Evolutionary conservation across 2,888 invertebrate genomes (phyloP).

Genomic region (Vanessa cardui): DNA sequence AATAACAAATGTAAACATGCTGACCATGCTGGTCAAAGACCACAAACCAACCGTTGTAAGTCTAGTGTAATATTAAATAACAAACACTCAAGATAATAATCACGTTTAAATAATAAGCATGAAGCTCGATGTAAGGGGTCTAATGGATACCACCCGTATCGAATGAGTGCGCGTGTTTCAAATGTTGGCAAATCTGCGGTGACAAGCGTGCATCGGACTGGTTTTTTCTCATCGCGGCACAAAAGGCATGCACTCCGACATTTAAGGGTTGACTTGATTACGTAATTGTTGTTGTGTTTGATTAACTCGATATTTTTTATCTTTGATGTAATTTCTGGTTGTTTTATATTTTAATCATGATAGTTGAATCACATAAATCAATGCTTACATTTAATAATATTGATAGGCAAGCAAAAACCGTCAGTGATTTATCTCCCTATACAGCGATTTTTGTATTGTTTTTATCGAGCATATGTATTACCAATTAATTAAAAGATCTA

Average conservation of each 20-base stretch:
- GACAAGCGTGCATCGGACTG: conserved; percentile 61
- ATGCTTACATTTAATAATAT: no score
- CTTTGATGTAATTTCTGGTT: not conserved
- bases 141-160: conserved; percentile 54
- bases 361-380: no score
- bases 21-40: no score
- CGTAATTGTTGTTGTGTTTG: conserved; percentile 45
- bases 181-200: conserved; percentile 58
- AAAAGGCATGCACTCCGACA: conserved; percentile 40
- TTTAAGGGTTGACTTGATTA: conserved; percentile 56
- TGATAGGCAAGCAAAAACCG: no score
- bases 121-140: conserved; percentile 41
- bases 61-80: conserved; percentile 22
- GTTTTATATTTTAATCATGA: no score
- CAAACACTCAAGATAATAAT: conserved; percentile 38
- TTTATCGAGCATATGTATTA: no score
- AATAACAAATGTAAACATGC: no score
- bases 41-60: no score
- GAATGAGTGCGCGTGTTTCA: conserved; percentile 59
- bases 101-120: conserved; percentile 36
- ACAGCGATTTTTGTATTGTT: no score
- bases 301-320: conserved; percentile 17
- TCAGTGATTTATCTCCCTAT: no score
- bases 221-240: conserved; percentile 56
- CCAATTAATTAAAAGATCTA: no score